Base-by-base conservation (phyloP, 2,797 vertebrate species). In the Siniperca scherzeri region DNA sequence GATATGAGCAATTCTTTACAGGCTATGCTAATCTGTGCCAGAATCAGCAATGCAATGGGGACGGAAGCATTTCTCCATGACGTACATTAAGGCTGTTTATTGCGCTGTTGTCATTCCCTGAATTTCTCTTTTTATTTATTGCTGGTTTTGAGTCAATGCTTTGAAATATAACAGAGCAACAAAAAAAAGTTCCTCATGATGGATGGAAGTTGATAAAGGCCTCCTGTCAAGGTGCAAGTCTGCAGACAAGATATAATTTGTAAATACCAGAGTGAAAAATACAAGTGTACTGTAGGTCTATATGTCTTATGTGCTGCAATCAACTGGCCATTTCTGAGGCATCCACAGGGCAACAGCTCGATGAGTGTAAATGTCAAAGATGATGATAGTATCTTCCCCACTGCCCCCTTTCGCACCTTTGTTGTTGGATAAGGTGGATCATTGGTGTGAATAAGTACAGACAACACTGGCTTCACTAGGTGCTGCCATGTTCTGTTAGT, bases 11-110 rank as follows among this genome's bases (percentile, higher is more conserved):
- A 95, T 96, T 97, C 96, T 97, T 97, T 97, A 97, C 96, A 97
- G 96, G 96, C 96, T 96, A 96, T 97, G 96, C 96, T 97, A 96
- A 96, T 97, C 95, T 96, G 95, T 95, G 95, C 96, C 96, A 97
- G 96, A 96, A 96, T 96, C 94, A 96, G 94, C 95, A 94, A 95
- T 93, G 91, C 95, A 90, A 92, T 88, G 86, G 86, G 91, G 86
- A 93, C 16, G 89, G 92, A 93, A 86, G 75, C 70, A 62, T 91
- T 92, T 92, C 91, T 90, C 85, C 82, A 78, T 86, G 89, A 81
- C 30, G 78, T 77, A 76, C 73, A 50, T 66, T 36, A 44, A 85
- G 38, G 73, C 64, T 5, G 77, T 87, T 88, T 56, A 70, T 85
- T 81, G 81, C 38, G n/a, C 77, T 50, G 25, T 38, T 89, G 61